Percentiles rank a stretch among this genome's conserved stretches.
phyloP scores from a whole-genome alignment of 1,140 invertebrate genomes.

The Centruroides vittatus region DNA sequence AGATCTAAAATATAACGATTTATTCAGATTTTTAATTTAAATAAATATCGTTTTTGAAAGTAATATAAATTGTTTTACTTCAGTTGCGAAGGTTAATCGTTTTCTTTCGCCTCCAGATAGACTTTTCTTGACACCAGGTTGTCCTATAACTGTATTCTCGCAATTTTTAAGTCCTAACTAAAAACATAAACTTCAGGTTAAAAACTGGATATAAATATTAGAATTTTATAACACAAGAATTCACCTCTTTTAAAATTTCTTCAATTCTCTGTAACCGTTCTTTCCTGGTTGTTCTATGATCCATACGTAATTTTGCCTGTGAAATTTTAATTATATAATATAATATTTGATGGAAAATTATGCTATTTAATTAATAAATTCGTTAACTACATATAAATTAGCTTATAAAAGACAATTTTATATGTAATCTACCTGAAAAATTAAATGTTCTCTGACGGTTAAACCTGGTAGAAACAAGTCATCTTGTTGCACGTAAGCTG shows the following conservation, averaged over 20 bases:
- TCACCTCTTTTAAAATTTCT: conserved; percentile 73
- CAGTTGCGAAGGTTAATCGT: conserved; percentile 85
- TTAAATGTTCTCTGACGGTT: conserved; percentile 78
- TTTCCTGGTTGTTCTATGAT: conserved; percentile 52
- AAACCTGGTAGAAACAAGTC: conserved; percentile 85
- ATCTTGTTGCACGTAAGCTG: conserved; percentile 90
- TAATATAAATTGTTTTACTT: conserved; percentile 39
- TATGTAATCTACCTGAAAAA: conserved; percentile 56
- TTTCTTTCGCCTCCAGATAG: conserved; percentile 94
- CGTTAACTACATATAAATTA: too few species aligned
- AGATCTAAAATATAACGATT: conserved; percentile 38
- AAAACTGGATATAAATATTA: too few species aligned
- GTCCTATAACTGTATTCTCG: conserved; percentile 62
- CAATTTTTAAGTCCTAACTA: conserved; percentile 66
- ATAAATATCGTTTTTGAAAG: too few species aligned
- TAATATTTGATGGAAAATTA: background rate
- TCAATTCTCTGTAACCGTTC: conserved; percentile 70
- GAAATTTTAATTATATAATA: conserved; percentile 3
- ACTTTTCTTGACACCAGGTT: conserved; percentile 68
- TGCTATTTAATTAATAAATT: too few species aligned
- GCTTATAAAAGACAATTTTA: too few species aligned
- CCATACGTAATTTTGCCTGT: conserved; percentile 84
- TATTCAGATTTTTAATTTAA: too few species aligned
- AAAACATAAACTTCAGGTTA: background rate
- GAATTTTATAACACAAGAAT: background rate